A percentile compares a stretch with the other conserved stretches of the same genome.
These are phyloP conservation scores for Xylota sylvarum DNA, from an alignment of 2,888 invertebrate species.

Conservation along the genomic window DNA sequence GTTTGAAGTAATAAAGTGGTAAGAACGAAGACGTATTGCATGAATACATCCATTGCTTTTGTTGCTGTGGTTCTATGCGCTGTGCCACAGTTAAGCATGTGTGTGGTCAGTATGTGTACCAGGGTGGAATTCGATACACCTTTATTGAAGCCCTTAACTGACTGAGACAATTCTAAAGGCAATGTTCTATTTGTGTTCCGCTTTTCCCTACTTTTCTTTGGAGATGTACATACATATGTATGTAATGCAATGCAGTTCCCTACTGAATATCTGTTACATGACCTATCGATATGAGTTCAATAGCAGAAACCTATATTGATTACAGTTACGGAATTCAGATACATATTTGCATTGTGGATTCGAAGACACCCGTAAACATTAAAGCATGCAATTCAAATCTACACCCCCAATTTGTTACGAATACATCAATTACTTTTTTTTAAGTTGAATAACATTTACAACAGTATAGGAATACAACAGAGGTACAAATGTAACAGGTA, in stretches of 20 bases:
- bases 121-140: slow-evolving; percentile 64
- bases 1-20: slow-evolving; percentile 11
- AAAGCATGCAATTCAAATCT: no score
- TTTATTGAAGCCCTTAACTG: slow-evolving; percentile 63
- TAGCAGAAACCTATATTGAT: slow-evolving; percentile 57
- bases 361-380: neutral
- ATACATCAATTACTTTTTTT: no score
- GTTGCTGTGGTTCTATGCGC: slow-evolving; percentile 3
- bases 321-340: slow-evolving; percentile 33
- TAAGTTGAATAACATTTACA: no score
- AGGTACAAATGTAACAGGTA: no score
- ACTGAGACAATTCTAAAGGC: slow-evolving; percentile 53
- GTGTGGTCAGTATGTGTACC: slow-evolving; percentile 35
- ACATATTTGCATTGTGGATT: neutral
- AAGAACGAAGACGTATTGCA: neutral
- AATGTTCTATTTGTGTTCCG: slow-evolving; percentile 56
- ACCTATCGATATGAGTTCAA: slow-evolving; percentile 65
- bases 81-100: slow-evolving; percentile 9
- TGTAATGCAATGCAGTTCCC: neutral
- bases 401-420: no score
- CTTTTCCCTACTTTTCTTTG: slow-evolving; percentile 42
- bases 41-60: slow-evolving; percentile 3
- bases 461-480: no score
- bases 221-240: slow-evolving; percentile 6
- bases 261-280: slow-evolving; percentile 58